These are phyloP conservation scores for Dryocosmus kuriphilus DNA, from an alignment of 2,888 invertebrate genomes.

Conservation along the genomic window DNA sequence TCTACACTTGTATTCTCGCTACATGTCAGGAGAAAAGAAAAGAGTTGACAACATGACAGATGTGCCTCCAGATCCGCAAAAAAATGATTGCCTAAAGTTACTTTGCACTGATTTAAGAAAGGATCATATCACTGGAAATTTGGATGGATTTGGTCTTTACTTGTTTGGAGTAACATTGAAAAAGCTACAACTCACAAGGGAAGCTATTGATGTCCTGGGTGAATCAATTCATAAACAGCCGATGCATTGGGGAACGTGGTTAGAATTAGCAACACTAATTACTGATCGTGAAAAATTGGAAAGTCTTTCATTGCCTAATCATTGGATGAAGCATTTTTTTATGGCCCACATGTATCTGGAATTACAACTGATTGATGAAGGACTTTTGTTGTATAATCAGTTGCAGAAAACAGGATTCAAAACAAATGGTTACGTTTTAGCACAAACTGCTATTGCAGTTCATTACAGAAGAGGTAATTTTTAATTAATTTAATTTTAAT, in stretches of 20 bases:
- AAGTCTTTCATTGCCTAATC: conserved; percentile 85
- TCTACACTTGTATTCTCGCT: conserved; percentile 90
- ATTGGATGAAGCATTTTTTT: conserved; percentile 97
- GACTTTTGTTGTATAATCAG: conserved; percentile 88
- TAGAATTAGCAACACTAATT: conserved; percentile 92
- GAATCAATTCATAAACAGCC: conserved; percentile 89
- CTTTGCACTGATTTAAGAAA: conserved; percentile 81
- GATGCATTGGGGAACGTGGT: conserved; percentile 96
- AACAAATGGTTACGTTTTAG: conserved; percentile 92
- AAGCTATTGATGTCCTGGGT: conserved; percentile 89
- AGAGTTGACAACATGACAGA: conserved; percentile 90
- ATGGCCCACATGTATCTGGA: conserved; percentile 93
- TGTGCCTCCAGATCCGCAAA: conserved; percentile 81
- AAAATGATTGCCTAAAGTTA: conserved; percentile 79
- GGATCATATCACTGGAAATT: conserved; percentile 81
- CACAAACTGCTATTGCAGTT: conserved; percentile 95
- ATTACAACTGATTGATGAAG: conserved; percentile 93
- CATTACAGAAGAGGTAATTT: conserved; percentile 91
- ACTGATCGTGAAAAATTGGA: conserved; percentile 88
- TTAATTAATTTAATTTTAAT: background rate
- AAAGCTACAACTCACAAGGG: conserved; percentile 88
- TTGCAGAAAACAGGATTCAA: conserved; percentile 89
- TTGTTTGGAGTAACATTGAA: conserved; percentile 94
- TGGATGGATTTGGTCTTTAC: conserved; percentile 94
- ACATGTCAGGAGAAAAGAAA: conserved; percentile 94